These are phyloP conservation scores for Drosophila eohydei DNA, from an alignment of 2,888 invertebrate genomes.

Conservation along the genomic window DNA sequence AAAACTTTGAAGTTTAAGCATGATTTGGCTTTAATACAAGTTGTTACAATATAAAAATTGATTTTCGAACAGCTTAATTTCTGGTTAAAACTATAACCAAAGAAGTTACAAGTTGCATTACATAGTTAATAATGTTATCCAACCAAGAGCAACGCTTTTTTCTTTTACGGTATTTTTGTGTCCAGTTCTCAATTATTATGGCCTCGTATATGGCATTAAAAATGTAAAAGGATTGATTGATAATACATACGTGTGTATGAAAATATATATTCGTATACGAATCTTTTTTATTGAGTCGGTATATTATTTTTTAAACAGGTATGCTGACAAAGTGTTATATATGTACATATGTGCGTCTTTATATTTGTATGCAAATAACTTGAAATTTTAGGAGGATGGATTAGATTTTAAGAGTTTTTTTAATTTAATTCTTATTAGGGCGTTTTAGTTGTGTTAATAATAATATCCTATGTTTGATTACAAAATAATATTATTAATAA, in stretches of 20 bases:
- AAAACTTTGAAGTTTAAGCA: too few species aligned
- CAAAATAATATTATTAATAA: neutral
- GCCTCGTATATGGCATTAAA: neutral
- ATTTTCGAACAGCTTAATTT: too few species aligned
- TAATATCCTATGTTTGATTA: neutral
- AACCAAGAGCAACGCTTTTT: too few species aligned
- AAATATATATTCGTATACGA: neutral
- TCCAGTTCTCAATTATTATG: constrained; percentile 19
- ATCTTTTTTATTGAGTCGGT: neutral
- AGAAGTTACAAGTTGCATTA: too few species aligned
- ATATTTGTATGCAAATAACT: neutral
- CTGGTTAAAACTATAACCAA: too few species aligned
- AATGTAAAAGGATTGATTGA: neutral
- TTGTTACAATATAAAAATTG: too few species aligned
- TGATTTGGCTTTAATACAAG: too few species aligned
- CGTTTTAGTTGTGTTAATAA: neutral
- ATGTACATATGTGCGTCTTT: neutral
- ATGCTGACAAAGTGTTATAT: neutral
- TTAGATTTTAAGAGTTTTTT: neutral
- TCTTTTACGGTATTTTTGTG: constrained; percentile 3
- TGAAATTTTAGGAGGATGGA: neutral
- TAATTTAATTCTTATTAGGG: neutral
- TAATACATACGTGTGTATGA: neutral
- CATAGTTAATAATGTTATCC: too few species aligned
- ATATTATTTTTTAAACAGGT: neutral